Conservation (phyloP, 2,113 vertebrate species). For the Australoheros scitulus region DNA sequence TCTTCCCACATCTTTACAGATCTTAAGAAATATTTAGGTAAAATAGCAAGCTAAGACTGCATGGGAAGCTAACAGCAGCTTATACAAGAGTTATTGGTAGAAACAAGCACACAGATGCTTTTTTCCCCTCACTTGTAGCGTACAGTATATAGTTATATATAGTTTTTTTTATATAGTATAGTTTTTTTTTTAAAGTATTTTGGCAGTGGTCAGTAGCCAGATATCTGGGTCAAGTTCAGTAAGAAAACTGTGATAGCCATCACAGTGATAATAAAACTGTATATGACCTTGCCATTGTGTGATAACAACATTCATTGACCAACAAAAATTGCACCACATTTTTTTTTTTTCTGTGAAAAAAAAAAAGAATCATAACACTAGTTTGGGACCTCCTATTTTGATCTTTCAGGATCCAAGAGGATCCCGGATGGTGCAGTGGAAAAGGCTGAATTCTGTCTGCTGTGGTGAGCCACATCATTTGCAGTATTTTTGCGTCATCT, state of each 20-base stretch:
- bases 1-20: not conserved
- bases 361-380: rapidly evolving
- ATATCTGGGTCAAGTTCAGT: conserved; percentile 24
- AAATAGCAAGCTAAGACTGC: not conserved
- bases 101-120: conserved; percentile 24
- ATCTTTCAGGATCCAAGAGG: conserved; percentile 87
- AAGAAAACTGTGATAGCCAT: not conserved
- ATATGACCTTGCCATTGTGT: not conserved
- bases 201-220: not conserved
- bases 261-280: not conserved
- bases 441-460: conserved; percentile 82
- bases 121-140: not conserved
- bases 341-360: not conserved
- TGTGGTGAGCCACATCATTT: conserved; percentile 81
- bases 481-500: not conserved
- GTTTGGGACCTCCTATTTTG: not conserved
- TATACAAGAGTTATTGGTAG: not conserved
- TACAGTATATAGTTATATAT: not conserved
- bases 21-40: not conserved
- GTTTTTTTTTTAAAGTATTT: conserved; percentile 22
- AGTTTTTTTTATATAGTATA: not conserved
- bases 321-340: not conserved
- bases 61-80: not conserved
- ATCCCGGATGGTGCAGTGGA: conserved; percentile 92
- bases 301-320: not conserved